These are phyloP conservation scores for Spea bombifrons DNA, from an alignment of 2,113 vertebrate genomes.

Conservation along the genomic window DNA sequence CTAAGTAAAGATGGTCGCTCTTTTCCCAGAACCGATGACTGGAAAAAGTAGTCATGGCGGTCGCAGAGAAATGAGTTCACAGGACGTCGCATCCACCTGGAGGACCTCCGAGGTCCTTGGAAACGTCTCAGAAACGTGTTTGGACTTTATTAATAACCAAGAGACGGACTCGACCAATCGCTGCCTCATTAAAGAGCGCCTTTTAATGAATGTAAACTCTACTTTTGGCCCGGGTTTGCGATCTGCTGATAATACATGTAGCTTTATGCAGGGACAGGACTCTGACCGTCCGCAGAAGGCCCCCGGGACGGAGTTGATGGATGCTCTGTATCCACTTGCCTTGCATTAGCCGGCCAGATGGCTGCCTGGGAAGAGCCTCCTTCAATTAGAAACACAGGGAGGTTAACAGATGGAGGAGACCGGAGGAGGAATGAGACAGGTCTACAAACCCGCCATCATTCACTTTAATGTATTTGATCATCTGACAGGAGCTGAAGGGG, in stretches of 20 bases:
- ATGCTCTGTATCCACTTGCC: neutral
- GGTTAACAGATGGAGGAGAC: constrained; percentile 55
- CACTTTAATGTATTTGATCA: neutral
- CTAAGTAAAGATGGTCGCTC: too few relatives aligned
- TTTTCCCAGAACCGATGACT: too few relatives aligned
- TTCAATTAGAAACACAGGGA: constrained; percentile 1
- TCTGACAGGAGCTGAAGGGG: neutral
- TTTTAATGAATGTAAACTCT: neutral
- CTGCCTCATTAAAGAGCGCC: too few relatives aligned
- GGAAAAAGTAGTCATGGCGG: too few relatives aligned
- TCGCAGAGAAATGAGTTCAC: too few relatives aligned
- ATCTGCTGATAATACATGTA: neutral
- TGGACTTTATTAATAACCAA: neutral
- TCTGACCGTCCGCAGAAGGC: neutral
- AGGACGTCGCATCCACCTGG: too few relatives aligned
- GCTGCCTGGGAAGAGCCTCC: constrained; percentile 29
- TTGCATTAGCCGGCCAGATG: constrained; percentile 52
- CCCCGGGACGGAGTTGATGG: neutral
- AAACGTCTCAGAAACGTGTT: too few relatives aligned
- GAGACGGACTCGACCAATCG: neutral
- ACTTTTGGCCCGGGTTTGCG: neutral
- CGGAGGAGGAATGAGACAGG: neutral
- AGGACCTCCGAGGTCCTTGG: too few relatives aligned
- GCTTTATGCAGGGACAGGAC: neutral
- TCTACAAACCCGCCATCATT: neutral